These are phyloP conservation scores for Hydrolagus affinis DNA, from an alignment of 2,113 vertebrate species.

Conservation along the genomic window DNA sequence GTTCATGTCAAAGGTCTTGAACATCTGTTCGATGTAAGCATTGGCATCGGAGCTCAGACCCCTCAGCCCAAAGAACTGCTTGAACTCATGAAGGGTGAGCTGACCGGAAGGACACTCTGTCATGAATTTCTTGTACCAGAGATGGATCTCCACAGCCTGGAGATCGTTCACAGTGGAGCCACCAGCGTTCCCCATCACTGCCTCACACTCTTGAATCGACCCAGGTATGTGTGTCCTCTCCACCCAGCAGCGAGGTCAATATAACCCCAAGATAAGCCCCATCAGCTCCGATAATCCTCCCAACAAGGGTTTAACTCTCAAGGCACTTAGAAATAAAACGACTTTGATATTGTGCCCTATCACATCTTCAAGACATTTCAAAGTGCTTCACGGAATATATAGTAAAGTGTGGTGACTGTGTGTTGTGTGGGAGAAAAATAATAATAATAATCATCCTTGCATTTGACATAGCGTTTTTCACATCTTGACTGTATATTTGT, in stretches of 20 bases:
- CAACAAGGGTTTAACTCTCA: conserved; percentile 37
- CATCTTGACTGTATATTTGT: no score
- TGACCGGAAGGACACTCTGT: conserved; percentile 81
- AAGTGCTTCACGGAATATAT: no score
- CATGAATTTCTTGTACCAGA: conserved; percentile 94
- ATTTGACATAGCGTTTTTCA: no score
- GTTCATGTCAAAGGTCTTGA: conserved; percentile 88
- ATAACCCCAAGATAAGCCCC: conserved; percentile 35
- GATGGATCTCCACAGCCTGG: conserved; percentile 80
- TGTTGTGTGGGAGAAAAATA: no score
- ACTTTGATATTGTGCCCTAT: no score
- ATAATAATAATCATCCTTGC: no score
- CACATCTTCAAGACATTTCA: no score
- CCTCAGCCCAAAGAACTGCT: conserved; percentile 78
- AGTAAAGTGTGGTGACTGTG: no score
- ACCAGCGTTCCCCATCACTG: conserved; percentile 65
- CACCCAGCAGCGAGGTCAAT: neutral
- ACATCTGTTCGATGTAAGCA: conserved; percentile 86
- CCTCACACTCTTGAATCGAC: neutral
- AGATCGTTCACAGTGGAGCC: conserved; percentile 73
- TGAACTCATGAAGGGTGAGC: conserved; percentile 81
- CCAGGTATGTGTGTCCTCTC: conserved; percentile 25
- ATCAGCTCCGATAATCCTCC: conserved; percentile 42
- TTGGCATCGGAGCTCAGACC: conserved; percentile 72
- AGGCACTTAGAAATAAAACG: neutral